phyloP scores from a whole-genome alignment of 1,140 invertebrate genomes.

The Saccostrea cuccullata region DNA sequence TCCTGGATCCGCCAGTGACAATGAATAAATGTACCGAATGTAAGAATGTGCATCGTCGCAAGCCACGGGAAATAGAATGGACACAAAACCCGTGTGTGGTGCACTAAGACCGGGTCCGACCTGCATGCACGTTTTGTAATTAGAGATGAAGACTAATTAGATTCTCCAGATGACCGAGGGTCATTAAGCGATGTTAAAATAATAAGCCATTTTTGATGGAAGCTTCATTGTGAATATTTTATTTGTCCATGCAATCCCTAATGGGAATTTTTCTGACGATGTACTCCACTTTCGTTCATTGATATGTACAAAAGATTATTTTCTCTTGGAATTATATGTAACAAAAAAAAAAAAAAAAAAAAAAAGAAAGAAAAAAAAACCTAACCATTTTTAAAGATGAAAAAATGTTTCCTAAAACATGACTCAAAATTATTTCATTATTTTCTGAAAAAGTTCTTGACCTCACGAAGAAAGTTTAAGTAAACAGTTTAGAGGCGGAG shows the following conservation, averaged over 20 bases:
- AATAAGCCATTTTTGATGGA: not conserved
- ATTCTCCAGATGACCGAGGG: not conserved
- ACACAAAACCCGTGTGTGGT: no score
- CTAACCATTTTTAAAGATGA: not conserved
- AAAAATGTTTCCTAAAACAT: not conserved
- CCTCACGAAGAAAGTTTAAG: slow-evolving; percentile 1
- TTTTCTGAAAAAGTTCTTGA: not conserved
- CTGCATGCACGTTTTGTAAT: not conserved
- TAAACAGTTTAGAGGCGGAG: not conserved
- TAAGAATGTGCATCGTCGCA: no score
- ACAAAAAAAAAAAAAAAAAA: no score
- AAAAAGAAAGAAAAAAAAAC: no score
- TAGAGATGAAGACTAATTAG: not conserved
- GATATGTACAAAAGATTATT: no score
- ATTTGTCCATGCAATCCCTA: not conserved
- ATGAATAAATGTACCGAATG: no score
- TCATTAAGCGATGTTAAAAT: not conserved
- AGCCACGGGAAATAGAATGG: no score
- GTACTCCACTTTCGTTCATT: no score
- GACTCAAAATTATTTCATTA: no score
- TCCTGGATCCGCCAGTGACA: no score
- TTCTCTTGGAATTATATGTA: not conserved
- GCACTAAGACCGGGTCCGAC: no score
- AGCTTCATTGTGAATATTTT: not conserved
- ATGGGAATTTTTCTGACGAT: not conserved